Base-by-base conservation (phyloP, 2,888 invertebrate genomes). In the Sesamia inferens region DNA sequence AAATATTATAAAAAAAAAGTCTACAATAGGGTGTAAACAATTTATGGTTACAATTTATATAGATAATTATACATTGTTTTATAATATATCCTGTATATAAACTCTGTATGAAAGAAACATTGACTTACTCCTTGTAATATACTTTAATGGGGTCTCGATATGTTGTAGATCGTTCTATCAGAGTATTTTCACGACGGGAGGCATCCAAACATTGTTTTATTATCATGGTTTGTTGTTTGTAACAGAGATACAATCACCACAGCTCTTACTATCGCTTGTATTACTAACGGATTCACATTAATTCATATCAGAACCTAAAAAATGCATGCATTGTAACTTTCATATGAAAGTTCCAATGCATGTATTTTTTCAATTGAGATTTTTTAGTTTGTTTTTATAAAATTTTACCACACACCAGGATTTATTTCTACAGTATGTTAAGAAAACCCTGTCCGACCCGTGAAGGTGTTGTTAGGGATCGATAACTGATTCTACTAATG, bases 131-230 rank as follows among this genome's bases (percentile, higher is more conserved):
- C 31, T 31, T 31, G 31, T 31, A 31, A 31, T 31, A 54, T 11
- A 13, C 54, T 54, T 55, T 55, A 55, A 55, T 55, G 11, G 22
- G 22, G 22, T 55, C 54, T 6, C n/a, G 22, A 22, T 55, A 22
- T 55, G 54, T 55, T 74, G 44, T 63, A 72, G 54, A 62, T 48
- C 48, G 55, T n/a, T 59, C 22, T 68, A 75, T 62, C 42, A 55
- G 48, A 31, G 61, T 8, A 42, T 57, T 75, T 48, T 48, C 70
- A 48, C 70, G 31, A 44, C 75, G 75, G 78, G 78, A 2, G 75
- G 78, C 70, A 59, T 62, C 1, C 42, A 19, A 44, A 14, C 42
- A 77, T 78, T 75, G 75, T 75, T 75, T 76, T 76, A 76, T 61
- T 68, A 61, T 48, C n/a, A 22, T 47, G 19, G 59, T 22, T 55